These are phyloP conservation scores for Petrolisthes manimaculis DNA, from an alignment of 2,888 invertebrate genomes.

Conservation along the genomic window DNA sequence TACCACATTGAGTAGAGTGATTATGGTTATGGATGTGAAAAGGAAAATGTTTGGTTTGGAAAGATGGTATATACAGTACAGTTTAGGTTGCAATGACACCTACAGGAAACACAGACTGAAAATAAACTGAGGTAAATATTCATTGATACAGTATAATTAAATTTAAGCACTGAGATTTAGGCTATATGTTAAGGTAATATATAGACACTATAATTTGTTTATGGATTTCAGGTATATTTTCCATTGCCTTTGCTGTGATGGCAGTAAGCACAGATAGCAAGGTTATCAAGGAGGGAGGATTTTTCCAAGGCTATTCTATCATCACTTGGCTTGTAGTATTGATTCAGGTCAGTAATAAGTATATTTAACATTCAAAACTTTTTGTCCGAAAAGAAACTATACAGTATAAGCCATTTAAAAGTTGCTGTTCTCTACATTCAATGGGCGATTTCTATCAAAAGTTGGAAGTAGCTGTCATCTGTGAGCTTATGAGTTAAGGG, in stretches of 20 bases:
- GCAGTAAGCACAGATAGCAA: constrained; percentile 71
- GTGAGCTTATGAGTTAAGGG: no score
- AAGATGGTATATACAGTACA: not conserved
- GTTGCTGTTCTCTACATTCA: no score
- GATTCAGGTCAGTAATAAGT: constrained; percentile 69
- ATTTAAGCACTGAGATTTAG: not conserved
- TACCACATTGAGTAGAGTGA: no score
- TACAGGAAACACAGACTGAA: not conserved
- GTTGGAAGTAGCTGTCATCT: no score
- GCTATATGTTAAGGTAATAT: not conserved
- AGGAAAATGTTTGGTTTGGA: not conserved
- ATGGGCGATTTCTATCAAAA: no score
- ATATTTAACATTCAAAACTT: no score
- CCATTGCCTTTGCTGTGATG: constrained; percentile 70
- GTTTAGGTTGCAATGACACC: not conserved
- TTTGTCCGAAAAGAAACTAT: no score
- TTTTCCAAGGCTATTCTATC: constrained; percentile 72
- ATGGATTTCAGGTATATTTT: constrained; percentile 70
- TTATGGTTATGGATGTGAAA: no score
- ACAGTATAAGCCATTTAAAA: no score
- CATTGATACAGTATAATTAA: not conserved
- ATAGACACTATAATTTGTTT: not conserved
- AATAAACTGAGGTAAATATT: not conserved
- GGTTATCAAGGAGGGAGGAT: constrained; percentile 70
- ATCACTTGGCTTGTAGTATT: constrained; percentile 72